These are phyloP conservation scores for Lepus timidus DNA, from an alignment of 2,113 vertebrate species.

Conservation along the genomic window DNA sequence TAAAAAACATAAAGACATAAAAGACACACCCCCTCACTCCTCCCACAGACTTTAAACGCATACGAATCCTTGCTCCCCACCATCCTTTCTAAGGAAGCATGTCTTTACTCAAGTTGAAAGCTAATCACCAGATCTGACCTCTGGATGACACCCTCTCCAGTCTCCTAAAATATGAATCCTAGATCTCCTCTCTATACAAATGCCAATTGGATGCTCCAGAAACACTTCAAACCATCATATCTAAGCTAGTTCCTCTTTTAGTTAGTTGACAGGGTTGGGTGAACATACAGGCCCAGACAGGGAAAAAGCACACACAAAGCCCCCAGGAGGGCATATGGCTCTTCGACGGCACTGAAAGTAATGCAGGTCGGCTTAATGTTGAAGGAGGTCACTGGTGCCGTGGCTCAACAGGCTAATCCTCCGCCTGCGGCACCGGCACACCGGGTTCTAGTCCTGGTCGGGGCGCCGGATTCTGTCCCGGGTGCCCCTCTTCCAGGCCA, in stretches of 20 bases:
- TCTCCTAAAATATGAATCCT: slow-evolving; percentile 1
- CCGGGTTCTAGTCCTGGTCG: too few species aligned
- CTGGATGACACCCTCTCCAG: background rate
- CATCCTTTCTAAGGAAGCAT: background rate
- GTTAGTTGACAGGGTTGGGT: background rate
- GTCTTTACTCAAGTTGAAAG: slow-evolving; percentile 22
- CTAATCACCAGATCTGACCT: background rate
- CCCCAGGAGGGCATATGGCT: background rate
- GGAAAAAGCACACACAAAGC: background rate
- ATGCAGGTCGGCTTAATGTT: background rate
- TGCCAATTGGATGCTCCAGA: background rate
- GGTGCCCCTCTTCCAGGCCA: too few species aligned
- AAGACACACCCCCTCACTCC: background rate
- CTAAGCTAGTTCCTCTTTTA: slow-evolving; percentile 45
- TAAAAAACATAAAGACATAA: background rate
- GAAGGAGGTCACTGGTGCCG: background rate
- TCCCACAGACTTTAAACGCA: background rate
- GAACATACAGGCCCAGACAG: background rate
- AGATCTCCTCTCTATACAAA: background rate
- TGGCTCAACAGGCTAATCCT: too few species aligned
- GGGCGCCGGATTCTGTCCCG: too few species aligned
- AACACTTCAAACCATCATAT: background rate
- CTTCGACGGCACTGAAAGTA: background rate
- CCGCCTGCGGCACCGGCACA: too few species aligned
- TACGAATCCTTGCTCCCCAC: background rate